Conservation (phyloP, 2,888 invertebrate species). For the Phymatocera aterrima region DNA sequence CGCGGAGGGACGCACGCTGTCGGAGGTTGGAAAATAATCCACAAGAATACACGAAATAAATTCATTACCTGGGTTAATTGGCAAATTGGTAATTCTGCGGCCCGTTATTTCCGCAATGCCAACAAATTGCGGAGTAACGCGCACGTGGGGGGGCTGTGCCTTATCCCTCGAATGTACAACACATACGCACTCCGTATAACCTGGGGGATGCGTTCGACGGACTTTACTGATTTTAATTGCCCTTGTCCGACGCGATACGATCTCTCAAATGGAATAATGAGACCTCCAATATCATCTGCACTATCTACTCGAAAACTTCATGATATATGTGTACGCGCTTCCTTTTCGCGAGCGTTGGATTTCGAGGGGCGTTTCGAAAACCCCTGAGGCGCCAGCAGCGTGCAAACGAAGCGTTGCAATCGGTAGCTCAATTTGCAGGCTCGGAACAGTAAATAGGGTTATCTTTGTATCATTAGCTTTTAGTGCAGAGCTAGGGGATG, state of each 20-base stretch:
- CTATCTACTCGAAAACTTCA: background rate
- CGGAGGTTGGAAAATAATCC: conserved; percentile 27
- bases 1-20: background rate
- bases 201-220: conserved; percentile 3
- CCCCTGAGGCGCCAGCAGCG: conserved; percentile 7
- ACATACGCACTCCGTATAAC: background rate
- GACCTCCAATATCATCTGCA: background rate
- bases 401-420: conserved; percentile 43
- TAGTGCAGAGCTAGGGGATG: conserved; percentile 60
- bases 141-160: conserved; percentile 25
- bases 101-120: conserved; percentile 51
- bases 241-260: background rate
- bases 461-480: conserved; percentile 73
- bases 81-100: conserved; percentile 59
- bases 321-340: background rate
- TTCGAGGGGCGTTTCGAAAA: background rate
- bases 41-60: conserved; percentile 33
- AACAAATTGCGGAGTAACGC: conserved; percentile 48
- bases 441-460: conserved; percentile 56
- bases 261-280: background rate
- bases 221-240: conserved; percentile 15
- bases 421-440: conserved; percentile 34
- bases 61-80: conserved; percentile 54
- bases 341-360: background rate
- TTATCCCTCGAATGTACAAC: background rate